A percentile compares a stretch with the other conserved stretches of the same genome.
Evolutionary conservation across 2,797 vertebrate species (phyloP).

Genomic region (Hypotaenidia okinawae): DNA sequence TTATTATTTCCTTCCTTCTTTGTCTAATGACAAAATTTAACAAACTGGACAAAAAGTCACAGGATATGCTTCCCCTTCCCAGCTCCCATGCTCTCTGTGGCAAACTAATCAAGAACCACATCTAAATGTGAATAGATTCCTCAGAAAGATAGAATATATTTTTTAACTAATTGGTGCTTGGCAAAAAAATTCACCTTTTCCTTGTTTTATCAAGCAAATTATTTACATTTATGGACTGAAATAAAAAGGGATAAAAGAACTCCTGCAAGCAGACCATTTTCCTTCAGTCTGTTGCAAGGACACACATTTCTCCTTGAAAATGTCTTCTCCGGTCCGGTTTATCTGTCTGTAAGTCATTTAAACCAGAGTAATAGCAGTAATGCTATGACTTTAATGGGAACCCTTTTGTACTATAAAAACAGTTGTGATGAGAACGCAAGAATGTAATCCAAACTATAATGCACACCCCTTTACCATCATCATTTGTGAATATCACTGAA

Average conservation of each 20-base stretch:
- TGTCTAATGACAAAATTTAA: slow-evolving; percentile 54
- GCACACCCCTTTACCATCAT: background rate
- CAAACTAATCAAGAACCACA: background rate
- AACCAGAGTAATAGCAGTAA: background rate
- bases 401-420: background rate
- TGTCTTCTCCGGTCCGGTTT: background rate
- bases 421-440: background rate
- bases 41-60: slow-evolving; percentile 16
- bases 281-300: background rate
- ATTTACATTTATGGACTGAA: slow-evolving; percentile 10
- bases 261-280: background rate
- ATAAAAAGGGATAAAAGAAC: slow-evolving; percentile 13
- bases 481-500: background rate
- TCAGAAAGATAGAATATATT: background rate
- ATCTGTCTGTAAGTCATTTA: background rate
- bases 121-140: slow-evolving; percentile 36
- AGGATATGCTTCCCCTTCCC: background rate
- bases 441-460: background rate
- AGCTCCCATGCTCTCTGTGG: background rate
- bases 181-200: background rate
- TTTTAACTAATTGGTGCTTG: background rate
- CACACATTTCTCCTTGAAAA: background rate
- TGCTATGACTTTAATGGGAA: background rate
- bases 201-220: slow-evolving; percentile 40
- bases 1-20: slow-evolving; percentile 24